Conservation (phyloP, 2,113 vertebrate genomes). For the Lophochroa leadbeateri region DNA sequence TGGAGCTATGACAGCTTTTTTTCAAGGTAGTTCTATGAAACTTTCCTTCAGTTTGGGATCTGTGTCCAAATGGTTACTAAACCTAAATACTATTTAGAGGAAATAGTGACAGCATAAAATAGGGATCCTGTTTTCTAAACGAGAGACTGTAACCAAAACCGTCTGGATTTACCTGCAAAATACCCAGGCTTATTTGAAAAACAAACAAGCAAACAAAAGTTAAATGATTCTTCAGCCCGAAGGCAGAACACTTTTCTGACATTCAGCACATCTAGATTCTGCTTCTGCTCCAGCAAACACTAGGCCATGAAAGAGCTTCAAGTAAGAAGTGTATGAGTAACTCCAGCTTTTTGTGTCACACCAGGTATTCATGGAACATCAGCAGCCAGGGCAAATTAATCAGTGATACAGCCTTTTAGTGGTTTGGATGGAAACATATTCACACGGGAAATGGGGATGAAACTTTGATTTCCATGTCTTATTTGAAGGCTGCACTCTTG, state of each 20-base stretch:
- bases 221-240: background rate
- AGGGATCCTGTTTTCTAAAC: background rate
- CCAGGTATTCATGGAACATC: background rate
- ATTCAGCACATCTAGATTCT: background rate
- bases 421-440: background rate
- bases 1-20: background rate
- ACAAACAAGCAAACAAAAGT: background rate
- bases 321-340: background rate
- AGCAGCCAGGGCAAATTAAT: background rate
- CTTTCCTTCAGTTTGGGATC: background rate
- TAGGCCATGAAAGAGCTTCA: background rate
- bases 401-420: rapidly evolving
- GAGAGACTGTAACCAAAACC: background rate
- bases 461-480: background rate
- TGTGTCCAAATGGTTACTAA: background rate
- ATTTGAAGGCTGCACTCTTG: background rate
- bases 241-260: background rate
- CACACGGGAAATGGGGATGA: background rate
- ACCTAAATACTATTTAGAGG: background rate
- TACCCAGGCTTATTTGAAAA: background rate
- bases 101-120: background rate
- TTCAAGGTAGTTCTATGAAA: background rate
- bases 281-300: background rate
- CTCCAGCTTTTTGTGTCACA: background rate
- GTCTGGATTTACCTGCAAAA: background rate